A percentile compares a stretch with the other conserved stretches of the same genome.
Evolutionary conservation across 1,140 invertebrate genomes (phyloP).

Genomic region (Neuroterus valhalla): DNA sequence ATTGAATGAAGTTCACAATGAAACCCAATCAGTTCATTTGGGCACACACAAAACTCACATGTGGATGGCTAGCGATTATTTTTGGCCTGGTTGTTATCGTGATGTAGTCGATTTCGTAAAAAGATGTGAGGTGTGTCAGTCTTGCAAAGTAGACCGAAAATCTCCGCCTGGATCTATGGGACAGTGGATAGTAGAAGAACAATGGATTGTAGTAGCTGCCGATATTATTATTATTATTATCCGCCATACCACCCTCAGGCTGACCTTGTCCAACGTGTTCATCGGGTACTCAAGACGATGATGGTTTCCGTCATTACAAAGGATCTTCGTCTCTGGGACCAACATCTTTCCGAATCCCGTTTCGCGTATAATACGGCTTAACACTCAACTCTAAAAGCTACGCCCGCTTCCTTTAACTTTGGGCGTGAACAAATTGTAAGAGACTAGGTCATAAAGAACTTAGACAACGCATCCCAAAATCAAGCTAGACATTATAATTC

Average conservation of each 20-base stretch:
- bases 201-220: neutral
- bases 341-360: neutral
- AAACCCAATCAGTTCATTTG: neutral
- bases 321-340: neutral
- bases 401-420: neutral
- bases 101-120: neutral
- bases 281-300: no score
- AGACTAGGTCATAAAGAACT: neutral
- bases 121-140: slow-evolving; percentile 30
- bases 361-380: neutral
- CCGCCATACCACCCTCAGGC: neutral
- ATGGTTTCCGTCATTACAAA: neutral
- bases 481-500: neutral
- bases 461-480: neutral
- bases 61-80: neutral
- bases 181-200: neutral
- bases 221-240: neutral
- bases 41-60: neutral
- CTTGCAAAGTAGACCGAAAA: slow-evolving; percentile 20
- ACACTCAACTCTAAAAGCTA: no score
- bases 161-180: neutral
- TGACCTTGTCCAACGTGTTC: neutral
- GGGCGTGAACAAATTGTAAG: neutral
- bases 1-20: neutral
- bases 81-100: slow-evolving; percentile 34